Evolutionary conservation across 2,888 invertebrate species (phyloP), one percentile per base, ranked within the genome.

Genomic region (Mythimna vitellina): DNA sequence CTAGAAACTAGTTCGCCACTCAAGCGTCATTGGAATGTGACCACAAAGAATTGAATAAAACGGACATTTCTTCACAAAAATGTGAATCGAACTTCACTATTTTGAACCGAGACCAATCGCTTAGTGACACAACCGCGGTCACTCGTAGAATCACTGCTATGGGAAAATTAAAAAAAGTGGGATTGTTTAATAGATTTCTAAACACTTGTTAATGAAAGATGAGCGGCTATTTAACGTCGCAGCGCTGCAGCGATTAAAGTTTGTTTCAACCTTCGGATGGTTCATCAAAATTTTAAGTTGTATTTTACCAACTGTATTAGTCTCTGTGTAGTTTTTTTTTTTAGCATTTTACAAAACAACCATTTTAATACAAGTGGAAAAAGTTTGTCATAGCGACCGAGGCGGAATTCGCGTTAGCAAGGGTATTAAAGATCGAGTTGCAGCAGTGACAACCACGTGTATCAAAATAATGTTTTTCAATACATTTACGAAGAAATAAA

Each of bases 21-120:
- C 89, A 90, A 88, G 89, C 91, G 89, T 87, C 87, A 89, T 88
- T 88, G 92, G 92, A 92, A 92, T 92, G 91, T 92, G 90, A 92
- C 91, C 91, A 89, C 89, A 89, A 89, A 88, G 90, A 89, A 90
- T 89, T 85, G 87, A 87, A 87, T 86, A 86, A 88, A 88, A 88
- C 88, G 90, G 87, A 84, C 85, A 88, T 88, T 91, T 90, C 89
- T 90, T 89, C 65, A 89, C 87, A 89, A 90, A 92, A 92, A 89
- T 90, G 87, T 90, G 89, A 88, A 85, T 85, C 85, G 78, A 85
- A 89, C 76, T 81, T 78, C 65, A 81, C 80, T 78, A 85, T 82
- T 80, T 71, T 81, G 86, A 89, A 87, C 86, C 92, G 92, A 84
- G 83, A 84, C 94, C 78, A 93, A 95, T 94, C 89, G 92, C 86